A percentile compares a stretch with the other conserved stretches of the same genome.
phyloP scores from a whole-genome alignment of 2,113 vertebrate genomes.

The Serinus canaria region DNA sequence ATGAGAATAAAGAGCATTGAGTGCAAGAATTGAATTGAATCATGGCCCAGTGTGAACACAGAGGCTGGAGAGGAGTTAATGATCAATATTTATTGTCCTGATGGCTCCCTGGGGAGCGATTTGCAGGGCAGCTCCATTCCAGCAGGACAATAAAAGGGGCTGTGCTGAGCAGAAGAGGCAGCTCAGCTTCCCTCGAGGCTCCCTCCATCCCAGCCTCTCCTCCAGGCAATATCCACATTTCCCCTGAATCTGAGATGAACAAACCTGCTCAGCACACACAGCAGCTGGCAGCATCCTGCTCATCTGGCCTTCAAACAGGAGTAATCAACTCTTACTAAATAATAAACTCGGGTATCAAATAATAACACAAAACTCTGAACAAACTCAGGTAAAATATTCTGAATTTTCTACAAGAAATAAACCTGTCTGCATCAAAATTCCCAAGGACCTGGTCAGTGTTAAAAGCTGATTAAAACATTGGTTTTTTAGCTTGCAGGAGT shows the following conservation, averaged over 20 bases:
- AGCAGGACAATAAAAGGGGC: constrained; percentile 87
- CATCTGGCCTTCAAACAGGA: constrained; percentile 31
- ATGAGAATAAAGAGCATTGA: not conserved
- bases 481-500: not conserved
- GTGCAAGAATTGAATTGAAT: constrained; percentile 34
- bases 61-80: constrained; percentile 80
- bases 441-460: not conserved
- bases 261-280: constrained; percentile 73
- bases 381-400: constrained; percentile 44
- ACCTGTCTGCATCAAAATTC: not conserved
- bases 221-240: constrained; percentile 60
- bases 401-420: constrained; percentile 56
- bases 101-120: constrained; percentile 83
- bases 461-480: not conserved
- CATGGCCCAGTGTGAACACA: constrained; percentile 52
- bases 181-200: constrained; percentile 78
- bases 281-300: constrained; percentile 58
- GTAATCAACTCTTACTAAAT: constrained; percentile 31
- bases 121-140: constrained; percentile 86
- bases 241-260: constrained; percentile 57
- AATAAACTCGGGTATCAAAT: not conserved
- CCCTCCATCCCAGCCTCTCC: constrained; percentile 11
- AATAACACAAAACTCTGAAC: not conserved
- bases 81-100: constrained; percentile 78
- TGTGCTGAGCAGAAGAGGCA: constrained; percentile 76